A percentile compares a stretch with the other conserved stretches of the same genome.
Conservation (phyloP, 2,797 vertebrate genomes). For the Microctenopoma stevenorrisi region DNA sequence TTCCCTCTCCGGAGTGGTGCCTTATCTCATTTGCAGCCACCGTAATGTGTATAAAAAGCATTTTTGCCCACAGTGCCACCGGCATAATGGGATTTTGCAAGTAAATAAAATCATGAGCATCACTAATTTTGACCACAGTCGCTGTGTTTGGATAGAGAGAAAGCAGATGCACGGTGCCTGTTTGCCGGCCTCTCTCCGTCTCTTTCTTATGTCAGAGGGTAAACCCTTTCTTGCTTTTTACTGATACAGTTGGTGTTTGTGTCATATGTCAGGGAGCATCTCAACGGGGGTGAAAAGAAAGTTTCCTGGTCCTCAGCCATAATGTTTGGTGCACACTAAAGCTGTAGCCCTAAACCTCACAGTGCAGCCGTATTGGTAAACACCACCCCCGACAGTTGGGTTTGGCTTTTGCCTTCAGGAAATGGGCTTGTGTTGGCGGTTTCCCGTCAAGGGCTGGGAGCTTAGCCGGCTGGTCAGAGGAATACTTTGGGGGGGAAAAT, state of each 20-base stretch:
- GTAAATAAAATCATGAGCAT: constrained; percentile 77
- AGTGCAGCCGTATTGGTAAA: constrained; percentile 75
- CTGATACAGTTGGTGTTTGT: constrained; percentile 13
- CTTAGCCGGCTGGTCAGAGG: constrained; percentile 54
- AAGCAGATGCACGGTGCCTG: constrained; percentile 59
- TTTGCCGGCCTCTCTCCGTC: constrained; percentile 23
- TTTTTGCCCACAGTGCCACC: constrained; percentile 66
- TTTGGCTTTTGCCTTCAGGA: constrained; percentile 69
- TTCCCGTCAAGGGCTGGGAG: constrained; percentile 54
- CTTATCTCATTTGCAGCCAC: constrained; percentile 76
- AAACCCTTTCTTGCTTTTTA: constrained; percentile 8
- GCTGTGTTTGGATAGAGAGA: constrained; percentile 55
- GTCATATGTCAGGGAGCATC: constrained; percentile 9
- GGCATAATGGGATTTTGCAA: constrained; percentile 73
- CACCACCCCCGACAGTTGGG: constrained; percentile 56
- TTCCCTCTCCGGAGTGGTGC: constrained; percentile 70
- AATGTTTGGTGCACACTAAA: constrained; percentile 27
- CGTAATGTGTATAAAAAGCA: constrained; percentile 80
- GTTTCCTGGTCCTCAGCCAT: constrained; percentile 58
- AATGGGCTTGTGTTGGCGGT: constrained; percentile 74
- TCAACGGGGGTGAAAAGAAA: constrained; percentile 14
- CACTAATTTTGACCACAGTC: constrained; percentile 63
- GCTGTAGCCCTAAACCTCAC: constrained; percentile 46
- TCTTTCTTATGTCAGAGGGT: constrained; percentile 16
- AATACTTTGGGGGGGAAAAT: constrained; percentile 35